Evolutionary conservation across 2,888 invertebrate species (phyloP).

Genomic region (Drosophila lutescens): DNA sequence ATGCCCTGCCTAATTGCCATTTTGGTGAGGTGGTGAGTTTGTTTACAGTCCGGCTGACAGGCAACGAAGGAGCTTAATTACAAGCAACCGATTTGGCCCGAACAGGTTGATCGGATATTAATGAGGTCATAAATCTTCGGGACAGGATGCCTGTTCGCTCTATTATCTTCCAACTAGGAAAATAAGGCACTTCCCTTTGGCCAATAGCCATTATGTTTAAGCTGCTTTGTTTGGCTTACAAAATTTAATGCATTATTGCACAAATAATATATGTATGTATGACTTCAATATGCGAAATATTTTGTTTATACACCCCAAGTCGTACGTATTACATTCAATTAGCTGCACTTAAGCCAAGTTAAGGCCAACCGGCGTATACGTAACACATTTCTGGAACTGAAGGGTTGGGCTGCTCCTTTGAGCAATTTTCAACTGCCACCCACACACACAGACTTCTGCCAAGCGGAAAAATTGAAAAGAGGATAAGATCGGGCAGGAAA

Average conservation of each 20-base stretch:
- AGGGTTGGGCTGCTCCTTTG: constrained; percentile 6
- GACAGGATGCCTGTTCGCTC: neutral
- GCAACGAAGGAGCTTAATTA: constrained; percentile 19
- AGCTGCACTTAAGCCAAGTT: constrained; percentile 1
- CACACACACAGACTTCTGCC: constrained; percentile 2
- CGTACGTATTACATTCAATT: neutral
- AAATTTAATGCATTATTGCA: constrained; percentile 21
- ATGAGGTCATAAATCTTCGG: constrained; percentile 10
- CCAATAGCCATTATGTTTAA: neutral
- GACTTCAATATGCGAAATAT: neutral
- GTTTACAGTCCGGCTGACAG: constrained; percentile 5
- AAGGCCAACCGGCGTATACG: constrained; percentile 44
- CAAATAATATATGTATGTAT: neutral
- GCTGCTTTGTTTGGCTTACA: constrained; percentile 4
- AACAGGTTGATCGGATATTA: constrained; percentile 23
- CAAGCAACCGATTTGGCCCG: neutral
- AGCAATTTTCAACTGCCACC: constrained; percentile 5
- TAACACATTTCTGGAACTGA: constrained; percentile 19
- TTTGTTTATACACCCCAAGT: neutral
- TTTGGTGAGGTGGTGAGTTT: constrained; percentile 18
- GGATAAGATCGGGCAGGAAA: neutral
- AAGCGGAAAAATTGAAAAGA: neutral
- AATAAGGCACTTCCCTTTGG: neutral
- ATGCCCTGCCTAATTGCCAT: constrained; percentile 58
- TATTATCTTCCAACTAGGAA: neutral